Base-by-base conservation (phyloP, 2,888 invertebrate species). In the Pedicia rivosa region DNA sequence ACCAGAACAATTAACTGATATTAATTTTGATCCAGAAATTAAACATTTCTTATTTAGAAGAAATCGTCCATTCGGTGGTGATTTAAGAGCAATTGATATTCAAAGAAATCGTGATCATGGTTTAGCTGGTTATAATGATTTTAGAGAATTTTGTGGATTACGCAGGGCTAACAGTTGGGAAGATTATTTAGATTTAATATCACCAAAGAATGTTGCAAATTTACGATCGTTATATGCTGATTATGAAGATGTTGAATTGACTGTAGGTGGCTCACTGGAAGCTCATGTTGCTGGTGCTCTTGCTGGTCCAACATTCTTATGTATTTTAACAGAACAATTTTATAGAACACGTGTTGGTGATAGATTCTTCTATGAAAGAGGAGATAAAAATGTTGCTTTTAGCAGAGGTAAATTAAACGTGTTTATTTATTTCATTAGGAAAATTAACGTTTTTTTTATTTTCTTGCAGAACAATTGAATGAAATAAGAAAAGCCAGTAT, bases 31-130 rank as follows among this genome's bases (percentile, higher is more conserved):
- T 47, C 44, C 48, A 43, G 59, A 61, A 50, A 73, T 77, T 35
- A 77, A 75, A 4, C 66, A 71, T 46, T 75, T 63, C 54, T 54
- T 78, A 37, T 75, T 78, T 58, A 73, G 79, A 50, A 69, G 73
- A 15, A 73, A 71, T 42, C 72, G 68, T 51, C 72, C 74, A 2
- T 78, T 88, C 45, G 90, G 90, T 1, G 63, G 70, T 8, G 90
- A 90, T 57, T 63, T 90, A 41, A 72, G 82, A 29, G 78, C 88
- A 1, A 71, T 76, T 22, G 87, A 88, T 51, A 76, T 90, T 43
- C 88, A 90, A 54, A 70, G 90, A 43, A 81, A 82, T 44, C 70
- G 90, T 34, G 90, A 90, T 56, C 88, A 90, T 50, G 88, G 82
- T 9, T 62, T 90, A 22, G 81, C 78, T 4, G 72, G 74, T 0